Percentiles rank a stretch among this genome's conserved stretches.
Evolutionary conservation across 53 echinoderm and acorn worm genomes (phyloP).

Genomic region (Echinometra lucunter): DNA sequence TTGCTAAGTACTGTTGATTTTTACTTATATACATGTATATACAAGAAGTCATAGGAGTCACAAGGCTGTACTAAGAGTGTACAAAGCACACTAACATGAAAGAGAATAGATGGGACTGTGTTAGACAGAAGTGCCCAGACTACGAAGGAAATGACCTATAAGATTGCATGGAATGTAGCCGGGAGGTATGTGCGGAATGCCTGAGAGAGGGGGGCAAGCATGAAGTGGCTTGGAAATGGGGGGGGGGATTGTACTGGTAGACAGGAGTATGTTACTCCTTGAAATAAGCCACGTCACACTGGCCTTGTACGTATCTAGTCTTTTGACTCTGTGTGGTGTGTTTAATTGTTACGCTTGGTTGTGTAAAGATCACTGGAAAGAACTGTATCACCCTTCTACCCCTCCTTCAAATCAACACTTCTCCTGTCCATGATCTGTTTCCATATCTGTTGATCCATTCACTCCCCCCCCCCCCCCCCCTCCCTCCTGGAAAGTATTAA

Average conservation of each 20-base stretch:
- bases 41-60: too few relatives aligned
- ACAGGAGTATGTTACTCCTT: not conserved
- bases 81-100: not conserved
- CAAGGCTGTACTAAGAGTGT: not conserved
- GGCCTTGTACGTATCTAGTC: not conserved
- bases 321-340: not conserved
- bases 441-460: too few relatives aligned
- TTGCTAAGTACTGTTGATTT: too few relatives aligned
- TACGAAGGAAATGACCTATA: conserved; percentile 19
- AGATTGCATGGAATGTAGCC: conserved; percentile 45
- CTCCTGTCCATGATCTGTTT: not conserved
- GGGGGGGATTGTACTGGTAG: not conserved
- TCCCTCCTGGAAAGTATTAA: too few relatives aligned
- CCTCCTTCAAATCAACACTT: not conserved
- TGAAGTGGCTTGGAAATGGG: too few relatives aligned
- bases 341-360: too few relatives aligned
- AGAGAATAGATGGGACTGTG: not conserved
- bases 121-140: conserved; percentile 20
- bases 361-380: too few relatives aligned
- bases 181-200: conserved; percentile 35
- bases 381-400: too few relatives aligned
- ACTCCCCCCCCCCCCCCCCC: too few relatives aligned
- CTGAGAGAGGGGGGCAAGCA: not conserved
- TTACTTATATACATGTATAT: too few relatives aligned
- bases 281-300: not conserved